Percentiles rank a stretch among this genome's conserved stretches.
phyloP scores from a whole-genome alignment of 2,888 invertebrate genomes.

The Oscheius sp. region DNA sequence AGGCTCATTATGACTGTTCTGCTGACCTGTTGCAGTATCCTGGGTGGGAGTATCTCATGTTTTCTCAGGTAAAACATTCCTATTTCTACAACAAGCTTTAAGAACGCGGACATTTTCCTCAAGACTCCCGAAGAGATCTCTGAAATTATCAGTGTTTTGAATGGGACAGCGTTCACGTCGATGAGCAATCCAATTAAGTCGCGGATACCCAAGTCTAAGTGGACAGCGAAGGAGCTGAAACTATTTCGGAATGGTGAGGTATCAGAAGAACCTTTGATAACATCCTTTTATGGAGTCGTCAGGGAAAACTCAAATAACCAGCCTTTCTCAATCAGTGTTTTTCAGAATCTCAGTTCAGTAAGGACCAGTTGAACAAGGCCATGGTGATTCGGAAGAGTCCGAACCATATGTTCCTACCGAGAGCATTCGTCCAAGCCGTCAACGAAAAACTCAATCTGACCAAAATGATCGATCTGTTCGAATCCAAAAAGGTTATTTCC shows the following conservation, averaged over 20 bases:
- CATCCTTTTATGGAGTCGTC: too few species aligned
- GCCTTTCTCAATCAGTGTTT: too few species aligned
- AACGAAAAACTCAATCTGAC: constrained; percentile 1
- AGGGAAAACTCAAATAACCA: neutral
- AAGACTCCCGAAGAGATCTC: constrained; percentile 24
- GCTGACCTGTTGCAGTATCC: neutral
- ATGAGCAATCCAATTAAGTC: neutral
- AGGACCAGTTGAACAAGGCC: neutral
- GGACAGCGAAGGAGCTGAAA: constrained; percentile 10
- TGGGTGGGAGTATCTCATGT: constrained; percentile 25
- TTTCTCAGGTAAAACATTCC: constrained; percentile 10
- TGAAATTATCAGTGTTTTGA: constrained; percentile 1
- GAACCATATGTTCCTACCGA: constrained; percentile 19
- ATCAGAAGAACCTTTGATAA: too few species aligned
- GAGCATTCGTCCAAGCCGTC: constrained; percentile 13
- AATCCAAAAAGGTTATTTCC: constrained; percentile 8
- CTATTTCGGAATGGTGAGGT: constrained; percentile 16
- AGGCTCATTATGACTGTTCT: constrained; percentile 29
- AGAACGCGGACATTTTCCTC: constrained; percentile 30
- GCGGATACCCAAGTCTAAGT: constrained; percentile 9
- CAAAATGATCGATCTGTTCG: constrained; percentile 4
- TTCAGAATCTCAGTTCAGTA: constrained; percentile 2
- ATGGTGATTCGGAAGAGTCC: constrained; percentile 3
- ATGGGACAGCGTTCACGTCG: neutral
- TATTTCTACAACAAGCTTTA: neutral